Conservation (phyloP, 2,113 vertebrate genomes). For the Recurvirostra avosetta region DNA sequence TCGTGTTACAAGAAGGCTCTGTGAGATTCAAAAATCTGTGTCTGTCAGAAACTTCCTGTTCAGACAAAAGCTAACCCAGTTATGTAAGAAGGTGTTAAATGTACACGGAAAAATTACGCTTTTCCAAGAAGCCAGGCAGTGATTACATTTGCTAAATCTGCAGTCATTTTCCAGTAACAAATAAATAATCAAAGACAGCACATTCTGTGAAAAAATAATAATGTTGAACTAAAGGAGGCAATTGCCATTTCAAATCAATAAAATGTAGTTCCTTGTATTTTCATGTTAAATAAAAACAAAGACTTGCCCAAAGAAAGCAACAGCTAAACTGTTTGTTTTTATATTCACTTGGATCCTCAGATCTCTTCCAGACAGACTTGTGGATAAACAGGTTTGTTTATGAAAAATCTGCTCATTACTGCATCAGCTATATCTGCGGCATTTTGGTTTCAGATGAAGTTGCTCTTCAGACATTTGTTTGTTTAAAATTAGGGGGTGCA, state of each 20-base stretch:
- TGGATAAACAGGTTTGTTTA: slow-evolving; percentile 47
- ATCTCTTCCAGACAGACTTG: neutral
- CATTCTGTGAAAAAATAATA: slow-evolving; percentile 44
- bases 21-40: neutral
- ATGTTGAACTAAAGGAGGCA: slow-evolving; percentile 26
- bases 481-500: neutral
- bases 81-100: slow-evolving; percentile 60
- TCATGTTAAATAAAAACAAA: slow-evolving; percentile 31
- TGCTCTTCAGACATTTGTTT: neutral
- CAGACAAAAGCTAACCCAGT: slow-evolving; percentile 55
- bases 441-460: neutral
- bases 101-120: slow-evolving; percentile 8
- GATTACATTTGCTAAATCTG: slow-evolving; percentile 43
- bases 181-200: slow-evolving; percentile 35
- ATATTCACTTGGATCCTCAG: neutral
- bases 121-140: slow-evolving; percentile 37
- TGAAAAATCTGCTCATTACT: slow-evolving; percentile 17
- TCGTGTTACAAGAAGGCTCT: neutral
- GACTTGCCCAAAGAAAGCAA: slow-evolving; percentile 10
- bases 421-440: neutral
- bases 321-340: slow-evolving; percentile 20
- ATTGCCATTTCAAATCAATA: slow-evolving; percentile 53
- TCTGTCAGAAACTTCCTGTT: slow-evolving; percentile 23
- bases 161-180: slow-evolving; percentile 53
- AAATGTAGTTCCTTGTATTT: slow-evolving; percentile 19